Conservation (phyloP, 2,113 vertebrate species). For the Bagarius yarrelli region DNA sequence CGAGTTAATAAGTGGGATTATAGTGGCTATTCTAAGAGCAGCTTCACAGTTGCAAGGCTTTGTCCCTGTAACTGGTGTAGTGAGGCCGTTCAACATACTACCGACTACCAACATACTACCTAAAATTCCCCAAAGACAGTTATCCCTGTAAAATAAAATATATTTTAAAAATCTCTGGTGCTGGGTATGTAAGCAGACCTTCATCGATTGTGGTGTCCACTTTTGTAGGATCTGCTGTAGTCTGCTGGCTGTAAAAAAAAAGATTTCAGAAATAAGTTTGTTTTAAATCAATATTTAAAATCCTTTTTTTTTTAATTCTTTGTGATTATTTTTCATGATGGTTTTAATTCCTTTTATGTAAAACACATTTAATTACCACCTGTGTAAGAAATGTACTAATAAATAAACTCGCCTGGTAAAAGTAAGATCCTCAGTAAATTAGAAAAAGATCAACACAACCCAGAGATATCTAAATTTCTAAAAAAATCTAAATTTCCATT, state of each 20-base stretch:
- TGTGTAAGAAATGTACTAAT: no score
- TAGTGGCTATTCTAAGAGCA: slow-evolving; percentile 63
- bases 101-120: neutral
- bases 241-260: slow-evolving; percentile 48
- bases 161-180: neutral
- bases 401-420: no score
- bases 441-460: no score
- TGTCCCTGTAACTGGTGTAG: slow-evolving; percentile 5
- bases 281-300: no score
- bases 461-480: no score
- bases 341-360: no score
- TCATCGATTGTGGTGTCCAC: slow-evolving; percentile 14
- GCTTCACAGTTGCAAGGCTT: slow-evolving; percentile 35
- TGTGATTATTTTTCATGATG: no score
- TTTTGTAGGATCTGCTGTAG: slow-evolving; percentile 32
- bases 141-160: neutral
- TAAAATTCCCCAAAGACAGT: neutral
- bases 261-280: neutral
- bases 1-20: slow-evolving; percentile 62
- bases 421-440: no score
- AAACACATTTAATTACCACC: no score
- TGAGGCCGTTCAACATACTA: neutral
- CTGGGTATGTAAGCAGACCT: neutral
- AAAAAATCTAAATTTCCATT: no score
- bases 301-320: no score